Conservation (phyloP, 2,113 vertebrate species). For the Asarcornis scutulata region DNA sequence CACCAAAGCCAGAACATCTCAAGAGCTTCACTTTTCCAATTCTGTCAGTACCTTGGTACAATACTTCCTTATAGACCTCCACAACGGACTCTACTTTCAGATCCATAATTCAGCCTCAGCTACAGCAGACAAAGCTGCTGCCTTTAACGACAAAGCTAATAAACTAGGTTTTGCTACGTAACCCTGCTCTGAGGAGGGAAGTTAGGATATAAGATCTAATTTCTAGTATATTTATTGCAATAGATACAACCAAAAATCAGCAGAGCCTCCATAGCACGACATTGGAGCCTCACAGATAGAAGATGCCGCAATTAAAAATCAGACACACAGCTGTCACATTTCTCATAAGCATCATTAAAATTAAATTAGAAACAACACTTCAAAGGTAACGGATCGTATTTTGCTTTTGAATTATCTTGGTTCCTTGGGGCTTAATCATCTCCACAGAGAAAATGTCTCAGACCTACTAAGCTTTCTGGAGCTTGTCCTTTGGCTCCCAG, state of each 20-base stretch:
- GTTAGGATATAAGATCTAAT: neutral
- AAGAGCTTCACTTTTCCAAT: neutral
- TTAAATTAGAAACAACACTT: conserved; percentile 36
- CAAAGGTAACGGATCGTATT: conserved; percentile 26
- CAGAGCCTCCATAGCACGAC: neutral
- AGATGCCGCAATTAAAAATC: conserved; percentile 17
- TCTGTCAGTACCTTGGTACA: neutral
- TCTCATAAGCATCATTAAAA: conserved; percentile 53
- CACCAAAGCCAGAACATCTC: neutral
- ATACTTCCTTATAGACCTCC: neutral
- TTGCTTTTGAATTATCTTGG: conserved; percentile 13
- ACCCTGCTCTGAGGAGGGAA: neutral
- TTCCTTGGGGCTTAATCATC: conserved; percentile 26
- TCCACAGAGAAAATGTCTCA: neutral
- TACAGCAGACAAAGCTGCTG: neutral
- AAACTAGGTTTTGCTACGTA: neutral
- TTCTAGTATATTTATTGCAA: conserved; percentile 6
- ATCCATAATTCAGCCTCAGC: neutral
- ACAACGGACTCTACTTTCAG: neutral
- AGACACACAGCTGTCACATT: neutral
- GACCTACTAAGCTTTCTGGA: neutral
- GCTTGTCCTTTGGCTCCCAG: neutral
- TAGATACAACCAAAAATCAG: conserved; percentile 16
- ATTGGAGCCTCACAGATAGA: neutral
- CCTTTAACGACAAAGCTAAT: neutral